Evolutionary conservation across 2,888 invertebrate species (phyloP), one percentile per base, ranked within the genome.

Genomic region (Helobdella robusta): DNA sequence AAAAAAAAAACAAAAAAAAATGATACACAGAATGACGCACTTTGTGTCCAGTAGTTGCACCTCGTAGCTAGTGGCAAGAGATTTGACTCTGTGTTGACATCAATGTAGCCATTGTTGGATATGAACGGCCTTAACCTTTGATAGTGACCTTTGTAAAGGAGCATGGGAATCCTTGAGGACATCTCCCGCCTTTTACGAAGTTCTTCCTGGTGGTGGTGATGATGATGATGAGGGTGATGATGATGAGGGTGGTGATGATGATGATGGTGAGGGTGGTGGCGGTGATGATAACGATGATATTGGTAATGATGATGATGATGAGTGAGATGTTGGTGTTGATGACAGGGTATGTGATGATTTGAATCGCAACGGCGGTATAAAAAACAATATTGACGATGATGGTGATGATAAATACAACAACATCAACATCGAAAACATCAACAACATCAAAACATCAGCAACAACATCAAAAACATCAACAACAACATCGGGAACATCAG

Each of bases 401-500:
- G 15, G 44, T 11, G 44, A 40, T 40, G 11, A 40, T 40, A 11
- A 11, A 11, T 11, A 40, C 44, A 40, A 40, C 11, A 11, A 11
- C 44, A 40, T 40, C 11, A 40, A 40, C 15, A 35, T 18, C 15
- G 36, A 35, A 23, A 23, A n/a, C 18, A 59, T 59, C 59, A 59
- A 35, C 35, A 34, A 35, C 5, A 8, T 50, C 50, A 6, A 35
- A 23, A 18, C 23, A 8, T 35, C 23, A 28, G 34, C 23, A n/a
- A 34, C 11, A 18, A 34, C 60, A 44, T 60, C 40, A 34, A 8
- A 34, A 36, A 4, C 59, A 59, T 59, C 59, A 59, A 18, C 59
- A 34, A 20, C 59, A 59, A 40, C 59, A 59, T 36, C 59, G n/a
- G 1, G 40, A 35, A 4, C 36, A 59, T 4, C 59, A 59, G n/a